These are phyloP conservation scores for Microcebus tavaratra DNA, from an alignment of 2,113 vertebrate species.

Conservation along the genomic window DNA sequence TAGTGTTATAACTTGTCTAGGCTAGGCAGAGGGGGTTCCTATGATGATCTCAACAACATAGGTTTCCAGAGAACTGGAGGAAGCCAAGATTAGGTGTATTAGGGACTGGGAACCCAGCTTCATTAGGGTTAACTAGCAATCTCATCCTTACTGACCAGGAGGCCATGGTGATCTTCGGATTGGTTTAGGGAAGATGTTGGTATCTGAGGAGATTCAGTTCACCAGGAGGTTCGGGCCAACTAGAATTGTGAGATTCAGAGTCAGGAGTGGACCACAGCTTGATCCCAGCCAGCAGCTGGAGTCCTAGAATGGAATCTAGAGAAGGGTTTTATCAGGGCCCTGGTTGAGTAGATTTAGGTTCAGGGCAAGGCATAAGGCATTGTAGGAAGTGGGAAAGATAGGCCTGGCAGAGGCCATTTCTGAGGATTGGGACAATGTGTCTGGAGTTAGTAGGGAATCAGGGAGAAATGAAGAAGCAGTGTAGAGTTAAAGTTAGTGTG, in stretches of 20 bases:
- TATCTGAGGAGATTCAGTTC: neutral
- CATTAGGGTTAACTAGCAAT: neutral
- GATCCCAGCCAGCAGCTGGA: neutral
- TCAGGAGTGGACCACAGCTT: neutral
- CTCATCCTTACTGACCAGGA: neutral
- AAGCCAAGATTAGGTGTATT: neutral
- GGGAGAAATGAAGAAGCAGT: neutral
- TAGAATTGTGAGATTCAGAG: neutral
- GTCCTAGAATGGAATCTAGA: neutral
- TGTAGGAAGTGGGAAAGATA: neutral
- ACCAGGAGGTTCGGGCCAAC: neutral
- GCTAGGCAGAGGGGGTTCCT: neutral
- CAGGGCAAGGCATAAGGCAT: neutral
- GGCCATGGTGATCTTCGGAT: neutral
- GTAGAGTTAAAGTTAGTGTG: neutral
- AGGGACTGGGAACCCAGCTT: neutral
- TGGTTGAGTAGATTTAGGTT: neutral
- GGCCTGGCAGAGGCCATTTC: neutral
- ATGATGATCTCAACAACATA: neutral
- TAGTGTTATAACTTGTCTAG: neutral
- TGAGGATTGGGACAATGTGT: neutral
- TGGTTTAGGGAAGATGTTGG: neutral
- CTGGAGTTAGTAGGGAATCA: neutral
- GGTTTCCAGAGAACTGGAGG: neutral
- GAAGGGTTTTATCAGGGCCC: neutral